Percentiles rank a stretch among this genome's conserved stretches.
phyloP scores from a whole-genome alignment of 92 coral and sea anemone species.

The Desmophyllum pertusum region DNA sequence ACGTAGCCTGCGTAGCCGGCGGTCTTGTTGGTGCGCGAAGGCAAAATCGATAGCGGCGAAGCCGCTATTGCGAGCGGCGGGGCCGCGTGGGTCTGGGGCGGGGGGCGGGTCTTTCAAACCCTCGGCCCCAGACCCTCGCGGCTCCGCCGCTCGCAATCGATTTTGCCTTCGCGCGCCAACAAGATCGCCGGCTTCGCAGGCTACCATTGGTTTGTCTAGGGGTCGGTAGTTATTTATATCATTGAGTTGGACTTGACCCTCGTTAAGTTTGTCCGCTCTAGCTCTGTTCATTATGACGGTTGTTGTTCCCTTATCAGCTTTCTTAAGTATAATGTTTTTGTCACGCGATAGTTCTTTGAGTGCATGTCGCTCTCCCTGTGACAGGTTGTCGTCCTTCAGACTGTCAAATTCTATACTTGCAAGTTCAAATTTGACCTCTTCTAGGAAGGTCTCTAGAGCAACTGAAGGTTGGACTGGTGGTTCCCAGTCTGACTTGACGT shows the following conservation, averaged over 20 bases:
- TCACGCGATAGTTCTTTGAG: constrained; percentile 14
- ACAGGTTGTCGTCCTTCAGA: constrained; percentile 43
- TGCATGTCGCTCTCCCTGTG: constrained; percentile 11
- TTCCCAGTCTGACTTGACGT: constrained; percentile 54
- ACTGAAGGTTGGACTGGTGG: constrained; percentile 53
- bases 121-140: too few species aligned
- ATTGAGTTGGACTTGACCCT: constrained; percentile 34
- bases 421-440: constrained; percentile 37
- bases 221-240: constrained; percentile 51
- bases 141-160: too few species aligned
- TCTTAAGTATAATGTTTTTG: constrained; percentile 6
- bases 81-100: too few species aligned
- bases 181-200: too few species aligned
- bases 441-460: constrained; percentile 50
- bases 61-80: too few species aligned
- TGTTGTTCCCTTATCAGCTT: constrained; percentile 36
- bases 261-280: constrained; percentile 44
- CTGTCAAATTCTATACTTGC: constrained; percentile 3
- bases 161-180: too few species aligned
- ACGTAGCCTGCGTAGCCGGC: too few species aligned
- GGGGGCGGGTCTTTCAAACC: too few species aligned
- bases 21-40: too few species aligned
- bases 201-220: constrained; percentile 42
- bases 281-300: constrained; percentile 49
- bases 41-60: too few species aligned